Evolutionary conservation across 2,113 vertebrate genomes (phyloP).

Genomic region (Odontophorus gujanensis): DNA sequence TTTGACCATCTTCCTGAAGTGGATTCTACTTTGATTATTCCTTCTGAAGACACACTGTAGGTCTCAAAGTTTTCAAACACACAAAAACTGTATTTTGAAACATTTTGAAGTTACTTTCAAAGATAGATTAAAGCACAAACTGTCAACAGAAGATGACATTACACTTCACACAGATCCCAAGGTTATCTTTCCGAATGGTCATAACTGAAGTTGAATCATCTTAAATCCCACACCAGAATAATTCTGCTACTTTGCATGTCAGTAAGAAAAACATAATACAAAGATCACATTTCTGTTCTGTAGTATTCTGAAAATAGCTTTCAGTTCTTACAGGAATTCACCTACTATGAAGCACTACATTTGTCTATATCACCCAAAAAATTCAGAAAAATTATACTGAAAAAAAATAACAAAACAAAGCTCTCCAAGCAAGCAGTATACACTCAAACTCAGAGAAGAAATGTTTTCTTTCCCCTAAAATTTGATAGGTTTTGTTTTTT

Average conservation of each 20-base stretch:
- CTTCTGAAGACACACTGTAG: neutral
- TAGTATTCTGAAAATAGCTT: neutral
- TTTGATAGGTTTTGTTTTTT: neutral
- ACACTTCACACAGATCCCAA: neutral
- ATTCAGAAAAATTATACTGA: neutral
- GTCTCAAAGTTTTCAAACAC: neutral
- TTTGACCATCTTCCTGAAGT: neutral
- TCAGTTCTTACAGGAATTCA: neutral
- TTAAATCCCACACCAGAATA: neutral
- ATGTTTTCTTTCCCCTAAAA: neutral
- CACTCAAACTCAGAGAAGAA: neutral
- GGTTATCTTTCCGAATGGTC: neutral
- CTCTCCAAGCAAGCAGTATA: neutral
- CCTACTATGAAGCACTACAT: fast-evolving
- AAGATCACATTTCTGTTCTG: neutral
- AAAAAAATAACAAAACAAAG: neutral
- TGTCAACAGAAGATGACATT: neutral
- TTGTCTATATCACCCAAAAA: neutral
- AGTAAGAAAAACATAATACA: neutral
- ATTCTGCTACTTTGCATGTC: neutral
- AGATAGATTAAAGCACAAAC: neutral
- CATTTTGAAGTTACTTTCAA: neutral
- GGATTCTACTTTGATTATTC: neutral
- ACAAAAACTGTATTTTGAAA: neutral
- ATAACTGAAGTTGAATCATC: neutral